Evolutionary conservation across 2,888 invertebrate species (phyloP), one percentile per base, ranked within the genome.

Genomic region (Drosophila infuscata): DNA sequence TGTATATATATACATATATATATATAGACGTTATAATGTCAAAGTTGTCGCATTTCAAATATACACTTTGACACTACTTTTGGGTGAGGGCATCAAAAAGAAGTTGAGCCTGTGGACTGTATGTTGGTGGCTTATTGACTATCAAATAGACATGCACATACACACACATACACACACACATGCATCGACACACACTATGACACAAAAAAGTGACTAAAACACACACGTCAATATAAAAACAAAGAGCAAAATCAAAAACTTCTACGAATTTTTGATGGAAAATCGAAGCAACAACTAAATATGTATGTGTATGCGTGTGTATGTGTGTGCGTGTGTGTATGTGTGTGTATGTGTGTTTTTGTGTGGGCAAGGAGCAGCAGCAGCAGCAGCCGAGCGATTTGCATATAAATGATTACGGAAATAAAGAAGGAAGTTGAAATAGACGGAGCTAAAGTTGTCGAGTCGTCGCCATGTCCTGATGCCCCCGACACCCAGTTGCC

Each of bases 351-450:
- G 60, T 77, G 60, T 66, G 58, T 52, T 58, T 73, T 60, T 68
- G 52, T 59, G 43, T 70, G 51, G 66, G 48, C 60, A 38, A 64
- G 66, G 57, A 69, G 66, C 60, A 69, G 63, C 35, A 63, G 62
- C 41, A 66, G 69, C 74, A 70, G 69, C 76, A 78, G 70, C 72
- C 89, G 70, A 82, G 75, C 89, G 88, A 88, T 88, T 88, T 88
- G 88, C 88, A 88, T 88, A 88, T 88, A 90, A 88, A 88, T 88
- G 90, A 88, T 88, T 83, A 88, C 89, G 89, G 88, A 88, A 90
- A 87, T 90, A 88, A 90, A 89, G 89, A 79, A 88, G 89, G 88
- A 88, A 88, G 89, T 89, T 78, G 84, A 82, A 88, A 83, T 90
- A 89, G 85, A 86, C 83, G 74, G 72, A 74, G 69, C 61, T 61